Base-by-base conservation (phyloP, 2,797 vertebrate genomes). In the Buphagus erythrorhynchus region DNA sequence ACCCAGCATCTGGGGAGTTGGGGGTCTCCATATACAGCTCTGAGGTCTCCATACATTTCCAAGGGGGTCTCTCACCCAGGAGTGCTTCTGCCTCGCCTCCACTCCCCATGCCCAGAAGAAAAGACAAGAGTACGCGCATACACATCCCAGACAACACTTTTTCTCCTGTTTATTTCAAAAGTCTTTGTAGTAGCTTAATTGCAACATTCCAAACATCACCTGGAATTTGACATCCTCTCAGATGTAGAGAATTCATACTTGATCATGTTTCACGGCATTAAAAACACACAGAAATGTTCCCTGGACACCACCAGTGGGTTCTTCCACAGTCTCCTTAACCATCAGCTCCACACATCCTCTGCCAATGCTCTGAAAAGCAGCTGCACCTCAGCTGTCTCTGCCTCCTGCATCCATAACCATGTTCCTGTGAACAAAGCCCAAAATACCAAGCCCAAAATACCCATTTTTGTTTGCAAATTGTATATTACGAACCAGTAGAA, bases 101-200 rank as follows among this genome's bases (percentile, higher is more conserved):
- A 7, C 46, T 61, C 57, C 42, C 52, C 42, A 3, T 2, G 26
- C 38, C 77, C 54, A 38, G 55, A 42, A 87, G 54, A 29, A 61
- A 81, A 63, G 71, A 61, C 38, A 75, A 61, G 13, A 93, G 17
- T 5, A 75, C 35, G 85, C 28, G 0, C 67, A 92, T 28, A 52
- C 71, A 35, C 81, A 51, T 52, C 65, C 61, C 86, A 87, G 77
- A 45, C 61, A 93, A 68, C 20, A 2, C 42, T 87, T 86, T 87
- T 83, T 85, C 35, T 92, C 67, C 55, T 14, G 51, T 97, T 97
- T 97, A 96, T 94, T 93, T 95, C 63, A 86, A 91, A 93, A 88
- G 20, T 85, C 49, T 86, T 87, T 89, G 84, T 58, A 91, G 88
- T 71, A 95, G 49, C 49, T 93, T 90, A 80, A 78, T 35, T n/a